These are phyloP conservation scores for Osmerus mordax DNA, from an alignment of 2,113 vertebrate species.

Conservation along the genomic window DNA sequence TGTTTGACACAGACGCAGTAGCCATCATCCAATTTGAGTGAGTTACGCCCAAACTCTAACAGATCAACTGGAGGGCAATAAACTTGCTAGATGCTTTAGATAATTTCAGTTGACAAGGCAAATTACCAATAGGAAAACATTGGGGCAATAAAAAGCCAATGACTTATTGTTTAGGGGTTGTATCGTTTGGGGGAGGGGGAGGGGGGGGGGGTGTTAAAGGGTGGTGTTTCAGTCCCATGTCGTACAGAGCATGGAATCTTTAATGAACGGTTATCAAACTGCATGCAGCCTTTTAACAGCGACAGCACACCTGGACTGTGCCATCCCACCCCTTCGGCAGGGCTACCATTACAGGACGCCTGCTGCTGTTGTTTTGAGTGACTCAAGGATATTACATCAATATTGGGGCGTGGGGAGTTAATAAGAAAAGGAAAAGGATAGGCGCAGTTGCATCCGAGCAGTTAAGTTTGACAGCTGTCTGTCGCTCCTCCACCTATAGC, in stretches of 20 bases:
- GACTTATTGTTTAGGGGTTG: constrained; percentile 46
- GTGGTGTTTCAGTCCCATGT: constrained; percentile 44
- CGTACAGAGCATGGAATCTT: constrained; percentile 56
- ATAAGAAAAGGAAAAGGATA: constrained; percentile 58
- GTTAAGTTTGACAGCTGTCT: constrained; percentile 63
- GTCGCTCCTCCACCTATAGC: constrained; percentile 39
- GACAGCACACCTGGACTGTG: constrained; percentile 70
- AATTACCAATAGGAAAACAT: constrained; percentile 34
- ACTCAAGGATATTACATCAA: constrained; percentile 65
- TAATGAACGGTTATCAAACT: constrained; percentile 73
- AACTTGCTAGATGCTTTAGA: constrained; percentile 21
- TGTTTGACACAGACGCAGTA: neutral
- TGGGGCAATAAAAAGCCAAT: constrained; percentile 53
- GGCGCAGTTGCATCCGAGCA: constrained; percentile 38
- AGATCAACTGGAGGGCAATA: constrained; percentile 36
- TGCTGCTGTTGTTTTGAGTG: constrained; percentile 62
- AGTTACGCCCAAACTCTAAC: constrained; percentile 43
- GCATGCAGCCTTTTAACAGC: constrained; percentile 41
- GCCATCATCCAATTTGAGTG: neutral
- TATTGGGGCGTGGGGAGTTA: constrained; percentile 45
- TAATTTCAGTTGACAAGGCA: constrained; percentile 43
- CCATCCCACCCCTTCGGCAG: constrained; percentile 42
- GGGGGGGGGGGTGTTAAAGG: constrained; percentile 33
- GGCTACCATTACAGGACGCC: constrained; percentile 64
- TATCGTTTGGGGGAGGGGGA: constrained; percentile 33